phyloP scores from a whole-genome alignment of 1,140 invertebrate genomes.

The Halyomorpha halys region DNA sequence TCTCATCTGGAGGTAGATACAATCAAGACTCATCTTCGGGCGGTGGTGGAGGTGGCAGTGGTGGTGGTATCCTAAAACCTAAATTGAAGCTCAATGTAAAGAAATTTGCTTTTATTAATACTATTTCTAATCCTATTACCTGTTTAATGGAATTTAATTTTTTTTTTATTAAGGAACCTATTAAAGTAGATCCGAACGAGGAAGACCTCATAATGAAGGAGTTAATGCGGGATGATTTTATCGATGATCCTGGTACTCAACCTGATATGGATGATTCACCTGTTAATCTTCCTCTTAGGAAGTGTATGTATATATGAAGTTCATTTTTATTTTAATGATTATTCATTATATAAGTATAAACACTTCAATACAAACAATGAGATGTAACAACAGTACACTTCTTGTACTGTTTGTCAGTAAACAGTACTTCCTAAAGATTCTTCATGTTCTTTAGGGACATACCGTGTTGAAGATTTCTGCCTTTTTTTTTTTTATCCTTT shows the following conservation, averaged over 20 bases:
- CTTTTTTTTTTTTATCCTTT: too few relatives aligned
- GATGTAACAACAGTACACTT: too few relatives aligned
- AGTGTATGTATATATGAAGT: conserved; percentile 14
- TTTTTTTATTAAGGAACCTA: background rate
- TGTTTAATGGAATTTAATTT: background rate
- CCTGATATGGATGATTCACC: conserved; percentile 29
- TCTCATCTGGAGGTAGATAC: conserved; percentile 8
- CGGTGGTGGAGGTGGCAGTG: too few relatives aligned
- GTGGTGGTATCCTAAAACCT: background rate
- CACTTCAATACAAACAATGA: too few relatives aligned
- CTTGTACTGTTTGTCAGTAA: too few relatives aligned
- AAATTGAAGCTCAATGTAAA: conserved; percentile 7
- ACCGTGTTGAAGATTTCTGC: too few relatives aligned
- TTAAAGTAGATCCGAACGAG: conserved; percentile 31
- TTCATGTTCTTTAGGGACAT: too few relatives aligned
- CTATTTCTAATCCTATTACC: background rate
- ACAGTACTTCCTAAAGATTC: too few relatives aligned
- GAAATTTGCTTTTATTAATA: background rate
- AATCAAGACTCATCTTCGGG: too few relatives aligned
- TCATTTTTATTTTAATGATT: background rate
- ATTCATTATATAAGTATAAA: background rate
- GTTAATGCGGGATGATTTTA: conserved; percentile 31
- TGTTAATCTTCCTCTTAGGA: conserved; percentile 27
- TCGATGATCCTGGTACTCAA: conserved; percentile 29
- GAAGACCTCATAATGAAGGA: conserved; percentile 31